Percentiles rank a stretch among this genome's conserved stretches.
Evolutionary conservation across 2,888 invertebrate species (phyloP).

Genomic region (Cetonia aurata): DNA sequence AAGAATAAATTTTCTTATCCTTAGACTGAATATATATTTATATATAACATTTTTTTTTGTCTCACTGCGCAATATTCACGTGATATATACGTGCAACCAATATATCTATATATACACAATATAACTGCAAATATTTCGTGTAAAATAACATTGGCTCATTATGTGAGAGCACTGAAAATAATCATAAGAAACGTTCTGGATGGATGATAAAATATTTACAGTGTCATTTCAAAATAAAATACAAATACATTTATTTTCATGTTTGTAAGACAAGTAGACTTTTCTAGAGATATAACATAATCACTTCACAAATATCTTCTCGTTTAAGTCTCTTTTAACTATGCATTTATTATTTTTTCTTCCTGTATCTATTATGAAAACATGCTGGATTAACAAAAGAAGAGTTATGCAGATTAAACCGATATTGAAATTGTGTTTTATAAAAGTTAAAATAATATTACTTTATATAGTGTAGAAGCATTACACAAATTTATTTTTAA

Average conservation of each 20-base stretch:
- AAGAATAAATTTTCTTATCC: conserved; percentile 59
- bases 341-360: background rate
- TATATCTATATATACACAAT: conserved; percentile 47
- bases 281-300: conserved; percentile 12
- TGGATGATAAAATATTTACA: conserved; percentile 31
- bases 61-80: conserved; percentile 52
- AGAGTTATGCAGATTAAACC: conserved; percentile 9
- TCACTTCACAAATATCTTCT: background rate
- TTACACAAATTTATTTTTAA: too few relatives aligned
- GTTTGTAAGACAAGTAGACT: background rate
- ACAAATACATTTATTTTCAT: conserved; percentile 6
- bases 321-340: background rate
- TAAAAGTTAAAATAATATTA: conserved; percentile 7
- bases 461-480: background rate
- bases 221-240: conserved; percentile 18
- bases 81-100: conserved; percentile 50
- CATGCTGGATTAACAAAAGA: conserved; percentile 32
- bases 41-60: conserved; percentile 48
- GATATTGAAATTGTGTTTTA: background rate
- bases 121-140: conserved; percentile 37
- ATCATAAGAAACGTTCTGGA: background rate
- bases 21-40: conserved; percentile 54
- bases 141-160: conserved; percentile 8
- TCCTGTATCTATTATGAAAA: conserved; percentile 9
- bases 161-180: conserved; percentile 2